Evolutionary conservation across 2,888 invertebrate genomes (phyloP), one percentile per base, ranked within the genome.

Genomic region (Blastobasis lacticolella): DNA sequence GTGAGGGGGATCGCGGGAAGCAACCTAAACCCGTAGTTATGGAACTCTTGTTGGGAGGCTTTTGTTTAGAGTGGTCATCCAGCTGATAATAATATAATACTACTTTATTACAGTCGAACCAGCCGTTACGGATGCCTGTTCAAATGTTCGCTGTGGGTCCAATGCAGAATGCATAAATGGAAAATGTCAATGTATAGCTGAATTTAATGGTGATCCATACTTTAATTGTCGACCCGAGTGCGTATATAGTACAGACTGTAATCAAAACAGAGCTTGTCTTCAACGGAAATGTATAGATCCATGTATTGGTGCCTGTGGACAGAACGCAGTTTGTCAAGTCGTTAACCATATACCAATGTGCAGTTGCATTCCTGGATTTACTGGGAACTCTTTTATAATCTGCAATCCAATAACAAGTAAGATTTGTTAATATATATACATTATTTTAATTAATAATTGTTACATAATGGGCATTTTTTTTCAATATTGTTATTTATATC

Each of bases 211-310:
- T 9, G 93, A 94, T 74, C 94, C 95, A 10, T 93, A 92, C 67
- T 85, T 90, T 51, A 92, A 91, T 53, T 95, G 95, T 68, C 89
- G 94, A 53, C 95, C 95, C 1, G 95, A 95, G 80, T 95, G 95
- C 77, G 89, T 94, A 23, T 90, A 91, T 49, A 95, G 94, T 72
- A 90, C 91, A 2, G 95, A 95, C 59, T 95, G 95, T 71, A 81
- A 91, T 0, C 76, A 89, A 54, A 84, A 90, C 61, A 91, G 89
- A 64, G 92, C 95, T 49, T 96, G 96, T 70, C 86, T 94, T 41
- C 90, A 91, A 69, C 92, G 91, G 66, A 94, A 94, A 81, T 95
- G 95, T 72, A 74, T 89, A 5, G 92, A 95, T 72, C 94, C 95
- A 5, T 95, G 95, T 63, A 84, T 89, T 43, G 92, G 92, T 54